These are phyloP conservation scores for Pristiophorus japonicus DNA, from an alignment of 2,113 vertebrate genomes.

Conservation along the genomic window DNA sequence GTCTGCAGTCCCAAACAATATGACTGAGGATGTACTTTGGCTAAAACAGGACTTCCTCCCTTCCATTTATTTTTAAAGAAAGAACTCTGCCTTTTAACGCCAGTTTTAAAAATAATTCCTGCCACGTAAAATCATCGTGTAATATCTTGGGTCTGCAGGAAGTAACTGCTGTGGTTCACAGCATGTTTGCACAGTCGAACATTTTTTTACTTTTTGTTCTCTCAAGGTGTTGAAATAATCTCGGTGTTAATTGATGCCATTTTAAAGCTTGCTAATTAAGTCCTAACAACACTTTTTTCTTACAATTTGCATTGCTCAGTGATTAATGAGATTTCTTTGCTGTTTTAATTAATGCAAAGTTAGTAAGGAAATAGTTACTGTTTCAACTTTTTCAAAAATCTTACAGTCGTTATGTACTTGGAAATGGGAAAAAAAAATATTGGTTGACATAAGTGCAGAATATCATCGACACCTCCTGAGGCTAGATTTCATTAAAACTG, in stretches of 20 bases:
- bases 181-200: slow-evolving; percentile 28
- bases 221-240: slow-evolving; percentile 29
- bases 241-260: slow-evolving; percentile 76
- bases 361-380: slow-evolving; percentile 55
- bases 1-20: background rate
- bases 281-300: slow-evolving; percentile 64
- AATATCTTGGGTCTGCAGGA: slow-evolving; percentile 9
- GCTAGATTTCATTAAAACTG: slow-evolving; percentile 27
- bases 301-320: slow-evolving; percentile 53
- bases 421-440: background rate
- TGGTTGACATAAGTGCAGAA: background rate
- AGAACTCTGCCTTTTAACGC: background rate
- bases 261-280: slow-evolving; percentile 71
- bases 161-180: slow-evolving; percentile 17
- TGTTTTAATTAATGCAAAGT: slow-evolving; percentile 62
- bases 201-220: slow-evolving; percentile 26
- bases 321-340: slow-evolving; percentile 65
- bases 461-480: slow-evolving; percentile 14
- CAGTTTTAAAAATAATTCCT: slow-evolving; percentile 18
- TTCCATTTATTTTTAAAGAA: background rate
- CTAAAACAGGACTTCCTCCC: too few relatives aligned
- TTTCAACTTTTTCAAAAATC: slow-evolving; percentile 32
- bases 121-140: background rate
- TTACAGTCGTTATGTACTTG: background rate
- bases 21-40: background rate